Evolutionary conservation across 2,113 vertebrate species (phyloP).

Genomic region (Apteryx mantelli): DNA sequence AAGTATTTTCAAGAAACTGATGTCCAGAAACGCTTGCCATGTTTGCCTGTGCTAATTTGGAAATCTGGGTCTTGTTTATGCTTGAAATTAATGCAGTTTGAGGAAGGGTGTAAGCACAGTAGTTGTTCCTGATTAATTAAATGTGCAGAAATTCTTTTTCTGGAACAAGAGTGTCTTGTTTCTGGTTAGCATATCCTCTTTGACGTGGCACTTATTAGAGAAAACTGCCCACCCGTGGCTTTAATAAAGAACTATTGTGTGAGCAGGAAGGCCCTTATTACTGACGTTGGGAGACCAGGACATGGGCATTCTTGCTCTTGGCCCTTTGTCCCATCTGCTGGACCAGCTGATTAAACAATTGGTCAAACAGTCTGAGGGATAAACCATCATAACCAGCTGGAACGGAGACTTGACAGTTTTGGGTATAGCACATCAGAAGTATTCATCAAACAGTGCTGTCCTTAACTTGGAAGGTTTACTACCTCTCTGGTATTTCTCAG

Average conservation of each 20-base stretch:
- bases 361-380: neutral
- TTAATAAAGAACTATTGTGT: constrained; percentile 45
- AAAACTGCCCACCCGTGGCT: constrained; percentile 66
- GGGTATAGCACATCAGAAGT: neutral
- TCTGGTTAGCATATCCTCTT: constrained; percentile 67
- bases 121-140: constrained; percentile 63
- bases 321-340: neutral
- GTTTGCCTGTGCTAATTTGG: constrained; percentile 55
- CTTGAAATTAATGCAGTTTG: constrained; percentile 69
- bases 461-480: neutral
- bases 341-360: neutral
- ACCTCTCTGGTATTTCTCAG: neutral
- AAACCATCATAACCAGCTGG: neutral
- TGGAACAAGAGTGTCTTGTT: constrained; percentile 67
- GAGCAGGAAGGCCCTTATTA: constrained; percentile 15
- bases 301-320: neutral
- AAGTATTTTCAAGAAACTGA: constrained; percentile 69
- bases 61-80: constrained; percentile 62
- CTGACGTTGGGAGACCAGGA: neutral
- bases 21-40: constrained; percentile 60
- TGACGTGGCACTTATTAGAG: constrained; percentile 56
- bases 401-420: neutral
- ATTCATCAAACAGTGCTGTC: accelerated
- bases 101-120: constrained; percentile 57
- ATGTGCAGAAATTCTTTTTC: constrained; percentile 51